phyloP scores from a whole-genome alignment of 2,113 vertebrate genomes.

The Diadophis punctatus region DNA sequence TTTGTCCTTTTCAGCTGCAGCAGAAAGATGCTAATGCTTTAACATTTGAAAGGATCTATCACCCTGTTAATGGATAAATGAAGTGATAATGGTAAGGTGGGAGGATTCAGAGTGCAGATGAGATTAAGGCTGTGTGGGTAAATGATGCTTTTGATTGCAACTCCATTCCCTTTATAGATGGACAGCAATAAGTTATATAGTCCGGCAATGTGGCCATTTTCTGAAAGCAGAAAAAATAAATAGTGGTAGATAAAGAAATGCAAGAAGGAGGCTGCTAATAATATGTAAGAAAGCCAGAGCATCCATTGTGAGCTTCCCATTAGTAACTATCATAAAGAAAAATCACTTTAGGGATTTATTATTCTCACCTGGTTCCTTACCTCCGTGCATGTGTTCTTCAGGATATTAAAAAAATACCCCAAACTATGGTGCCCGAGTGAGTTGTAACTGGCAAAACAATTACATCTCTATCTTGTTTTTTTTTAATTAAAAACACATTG shows the following conservation, averaged over 20 bases:
- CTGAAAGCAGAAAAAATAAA: conserved; percentile 19
- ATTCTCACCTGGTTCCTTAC: conserved; percentile 63
- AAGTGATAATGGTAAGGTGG: conserved; percentile 19
- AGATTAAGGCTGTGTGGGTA: conserved; percentile 24
- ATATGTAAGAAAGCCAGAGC: conserved; percentile 49
- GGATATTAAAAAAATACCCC: conserved; percentile 68
- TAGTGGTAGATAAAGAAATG: conserved; percentile 29
- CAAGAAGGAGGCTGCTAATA: conserved; percentile 32
- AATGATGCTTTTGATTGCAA: conserved; percentile 41
- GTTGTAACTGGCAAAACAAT: conserved; percentile 70
- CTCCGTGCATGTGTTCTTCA: conserved; percentile 67
- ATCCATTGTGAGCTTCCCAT: conserved; percentile 42
- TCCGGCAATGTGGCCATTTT: conserved; percentile 30
- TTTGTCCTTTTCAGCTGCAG: not conserved
- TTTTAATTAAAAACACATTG: conserved; percentile 63
- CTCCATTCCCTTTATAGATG: conserved; percentile 49
- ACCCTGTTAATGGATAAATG: conserved; percentile 18
- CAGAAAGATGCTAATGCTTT: not conserved
- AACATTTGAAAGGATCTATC: conserved; percentile 2
- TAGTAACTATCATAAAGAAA: conserved; percentile 61
- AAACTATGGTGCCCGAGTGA: conserved; percentile 69
- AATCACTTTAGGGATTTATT: conserved; percentile 60
- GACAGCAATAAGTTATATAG: conserved; percentile 47
- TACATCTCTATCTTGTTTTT: conserved; percentile 58
- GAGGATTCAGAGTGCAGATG: accelerated